These are phyloP conservation scores for Enteromius viviparus DNA, from an alignment of 2,797 vertebrate species.

Conservation along the genomic window DNA sequence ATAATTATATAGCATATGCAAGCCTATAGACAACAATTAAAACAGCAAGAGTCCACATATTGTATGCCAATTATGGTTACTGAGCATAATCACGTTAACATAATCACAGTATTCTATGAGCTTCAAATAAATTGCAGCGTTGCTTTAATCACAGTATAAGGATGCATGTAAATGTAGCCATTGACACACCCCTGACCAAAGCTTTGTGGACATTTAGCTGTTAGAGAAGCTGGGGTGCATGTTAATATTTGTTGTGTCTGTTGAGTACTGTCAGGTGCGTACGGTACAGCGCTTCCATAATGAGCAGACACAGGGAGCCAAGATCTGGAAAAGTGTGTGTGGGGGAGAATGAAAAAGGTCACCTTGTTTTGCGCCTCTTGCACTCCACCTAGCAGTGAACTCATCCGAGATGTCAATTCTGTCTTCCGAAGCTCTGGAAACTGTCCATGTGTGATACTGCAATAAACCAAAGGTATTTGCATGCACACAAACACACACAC, in stretches of 20 bases:
- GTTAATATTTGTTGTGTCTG: slow-evolving; percentile 11
- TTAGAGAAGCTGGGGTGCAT: slow-evolving; percentile 6
- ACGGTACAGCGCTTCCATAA: slow-evolving; percentile 14
- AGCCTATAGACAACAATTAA: neutral
- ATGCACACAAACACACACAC: slow-evolving; percentile 36
- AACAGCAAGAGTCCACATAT: neutral
- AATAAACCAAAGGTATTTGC: slow-evolving; percentile 38
- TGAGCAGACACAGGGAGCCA: slow-evolving; percentile 11
- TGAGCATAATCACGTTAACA: slow-evolving; percentile 3
- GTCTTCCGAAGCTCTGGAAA: slow-evolving; percentile 40
- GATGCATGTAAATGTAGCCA: neutral
- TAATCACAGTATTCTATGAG: slow-evolving; percentile 24
- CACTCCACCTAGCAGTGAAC: slow-evolving; percentile 43
- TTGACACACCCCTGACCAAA: slow-evolving; percentile 36
- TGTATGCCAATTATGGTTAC: slow-evolving; percentile 19
- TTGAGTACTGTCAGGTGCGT: slow-evolving; percentile 19
- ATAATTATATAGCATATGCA: slow-evolving; percentile 1
- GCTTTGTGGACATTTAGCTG: slow-evolving; percentile 24
- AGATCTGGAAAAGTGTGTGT: slow-evolving; percentile 14
- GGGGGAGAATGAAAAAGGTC: slow-evolving; percentile 64
- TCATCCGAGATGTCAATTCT: slow-evolving; percentile 40
- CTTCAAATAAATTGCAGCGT: slow-evolving; percentile 1
- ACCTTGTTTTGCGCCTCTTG: slow-evolving; percentile 63
- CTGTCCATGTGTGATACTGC: slow-evolving; percentile 39
- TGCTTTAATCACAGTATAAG: neutral